Percentiles rank a stretch among this genome's conserved stretches.
Evolutionary conservation across 2,797 vertebrate species (phyloP).

Genomic region (Acrocephalus scirpaceus): DNA sequence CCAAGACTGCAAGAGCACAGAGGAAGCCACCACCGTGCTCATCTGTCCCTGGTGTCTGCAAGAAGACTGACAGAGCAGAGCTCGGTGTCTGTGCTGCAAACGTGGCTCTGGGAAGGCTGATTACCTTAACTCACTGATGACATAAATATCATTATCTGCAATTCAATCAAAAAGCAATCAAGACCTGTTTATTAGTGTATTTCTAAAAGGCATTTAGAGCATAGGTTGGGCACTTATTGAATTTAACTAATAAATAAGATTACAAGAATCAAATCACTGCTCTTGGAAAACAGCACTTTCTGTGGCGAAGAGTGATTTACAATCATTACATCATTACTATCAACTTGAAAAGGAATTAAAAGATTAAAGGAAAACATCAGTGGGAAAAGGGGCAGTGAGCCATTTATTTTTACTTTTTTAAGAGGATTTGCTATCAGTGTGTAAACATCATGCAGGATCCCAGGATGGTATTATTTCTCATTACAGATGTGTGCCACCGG

Average conservation of each 20-base stretch:
- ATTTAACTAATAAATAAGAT: conserved; percentile 43
- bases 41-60: not conserved
- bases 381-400: not conserved
- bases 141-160: not conserved
- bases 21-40: not conserved
- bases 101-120: not conserved
- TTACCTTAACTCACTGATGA: not conserved
- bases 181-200: conserved; percentile 7
- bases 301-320: not conserved
- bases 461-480: not conserved
- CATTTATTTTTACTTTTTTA: not conserved
- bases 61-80: not conserved
- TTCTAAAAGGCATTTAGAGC: conserved; percentile 25
- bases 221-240: conserved; percentile 20
- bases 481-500: not conserved
- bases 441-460: not conserved
- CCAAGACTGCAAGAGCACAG: not conserved
- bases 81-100: not conserved
- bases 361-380: conserved; percentile 58
- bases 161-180: conserved; percentile 34
- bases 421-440: not conserved
- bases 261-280: conserved; percentile 25
- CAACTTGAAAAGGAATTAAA: conserved; percentile 47
- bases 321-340: not conserved
- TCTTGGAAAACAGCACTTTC: not conserved